Evolutionary conservation across 2,888 invertebrate genomes (phyloP), one percentile per base, ranked within the genome.

Genomic region (Drosophila paranaensis): DNA sequence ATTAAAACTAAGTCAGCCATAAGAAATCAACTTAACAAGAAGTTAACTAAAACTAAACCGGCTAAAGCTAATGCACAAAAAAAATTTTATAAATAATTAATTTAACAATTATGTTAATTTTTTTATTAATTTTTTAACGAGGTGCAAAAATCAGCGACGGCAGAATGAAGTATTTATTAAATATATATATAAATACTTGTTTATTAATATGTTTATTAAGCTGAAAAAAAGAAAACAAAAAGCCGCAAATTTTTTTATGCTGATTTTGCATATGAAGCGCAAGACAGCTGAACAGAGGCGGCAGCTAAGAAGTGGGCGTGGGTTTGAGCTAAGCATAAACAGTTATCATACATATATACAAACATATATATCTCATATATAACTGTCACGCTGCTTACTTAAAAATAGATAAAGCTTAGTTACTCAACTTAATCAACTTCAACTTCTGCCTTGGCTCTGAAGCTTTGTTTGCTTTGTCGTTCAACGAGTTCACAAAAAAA

Each of bases 41-140:
- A 27, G 5, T 10, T 30, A 10, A 5, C 27, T n/a, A 2, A 30
- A 48, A 5, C 33, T 5, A 48, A 3, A 46, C 25, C 42, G 39
- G 66, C 74, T 81, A 88, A 81, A 77, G 43, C 62, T 74, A 6
- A 39, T 77, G 79, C 1, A 20, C 20, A 20, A 20, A 20, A 20
- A 20, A 20, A 20, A 20, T 20, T 20, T 2, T 20, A 20, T 20
- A 20, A 20, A 20, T 2, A 20, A 20, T 20, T 20, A 1, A 20
- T 20, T 20, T 20, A 20, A 20, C 20, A 90, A 90, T 89, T 89
- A 90, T 90, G 90, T 74, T 86, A 89, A 90, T 89, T 70, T 89
- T 70, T 77, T 86, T 78, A 87, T 80, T 89, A 85, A 84, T 88
- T 89, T 85, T 72, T 30, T n/a, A 48, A 87, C 63, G 85, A 87